Evolutionary conservation across 2,888 invertebrate species (phyloP), one percentile per base, ranked within the genome.

Genomic region (Itoplectis maculator): DNA sequence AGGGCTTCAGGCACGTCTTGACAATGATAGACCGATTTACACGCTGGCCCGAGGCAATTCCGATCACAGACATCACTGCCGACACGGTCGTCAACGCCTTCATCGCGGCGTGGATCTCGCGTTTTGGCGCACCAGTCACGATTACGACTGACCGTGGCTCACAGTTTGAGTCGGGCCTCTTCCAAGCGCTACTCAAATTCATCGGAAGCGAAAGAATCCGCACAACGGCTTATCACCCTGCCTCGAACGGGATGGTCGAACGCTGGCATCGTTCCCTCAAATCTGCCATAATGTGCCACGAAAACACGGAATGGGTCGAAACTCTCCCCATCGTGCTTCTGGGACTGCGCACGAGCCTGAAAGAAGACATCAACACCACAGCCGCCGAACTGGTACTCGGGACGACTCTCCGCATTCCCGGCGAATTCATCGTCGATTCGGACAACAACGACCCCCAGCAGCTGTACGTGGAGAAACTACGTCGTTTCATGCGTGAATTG

Each of bases 201-300:
- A 40, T 88, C 0, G 90, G 89, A 4, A 79, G 84, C 35, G 15
- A 86, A 13, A 83, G 81, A 11, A 69, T 83, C 0, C 76, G 87
- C 40, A 91, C 89, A 3, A 90, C 91, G 0, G 83, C 90, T 9
- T 92, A 92, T 81, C 91, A 93, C 79, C 89, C 93, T 37, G 86
- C 88, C 59, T 84, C 91, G 0, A 93, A 93, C 73, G 93, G 92
- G 0, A 86, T 93, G 72, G 88, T 93, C 3, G 92, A 93, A 82
- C 84, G 92, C 4, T 90, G 91, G 74, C 93, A 93, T 82, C 85
- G 93, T 1, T 88, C 89, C 7, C 83, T 93, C 69, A 93, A 92
- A 86, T 87, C 92, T 0, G 90, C 93, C 0, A 81, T 92, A 23
- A 89, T 75, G 74, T 87, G 88, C 73, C 86, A 89, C 40, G 74